Evolutionary conservation across 2,113 vertebrate genomes (phyloP).

Genomic region (Sus scrofa): DNA sequence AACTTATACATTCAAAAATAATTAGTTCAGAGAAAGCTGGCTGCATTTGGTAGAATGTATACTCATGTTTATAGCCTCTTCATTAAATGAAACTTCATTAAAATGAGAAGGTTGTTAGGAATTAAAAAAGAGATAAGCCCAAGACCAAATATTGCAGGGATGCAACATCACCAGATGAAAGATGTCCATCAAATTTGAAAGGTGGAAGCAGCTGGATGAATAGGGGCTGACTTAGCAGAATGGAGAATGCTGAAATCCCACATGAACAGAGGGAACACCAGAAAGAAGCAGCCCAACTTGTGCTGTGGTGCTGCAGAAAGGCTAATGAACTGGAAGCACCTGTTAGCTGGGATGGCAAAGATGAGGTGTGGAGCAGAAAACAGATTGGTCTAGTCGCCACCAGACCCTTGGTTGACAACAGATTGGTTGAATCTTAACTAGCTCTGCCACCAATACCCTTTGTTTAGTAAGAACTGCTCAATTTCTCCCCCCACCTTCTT

Average conservation of each 20-base stretch:
- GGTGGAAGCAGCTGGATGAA: background rate
- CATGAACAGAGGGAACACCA: background rate
- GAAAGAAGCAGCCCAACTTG: background rate
- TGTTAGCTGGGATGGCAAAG: background rate
- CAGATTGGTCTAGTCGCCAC: background rate
- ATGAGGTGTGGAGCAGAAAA: background rate
- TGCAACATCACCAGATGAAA: background rate
- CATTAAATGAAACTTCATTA: background rate
- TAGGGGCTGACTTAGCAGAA: background rate
- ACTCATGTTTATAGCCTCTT: background rate
- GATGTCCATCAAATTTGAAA: background rate
- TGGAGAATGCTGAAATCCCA: background rate
- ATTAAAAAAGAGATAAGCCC: background rate
- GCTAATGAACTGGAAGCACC: background rate
- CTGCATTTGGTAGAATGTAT: background rate
- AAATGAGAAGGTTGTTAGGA: background rate
- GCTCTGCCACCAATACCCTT: background rate
- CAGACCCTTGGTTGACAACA: background rate
- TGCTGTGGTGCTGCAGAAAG: background rate
- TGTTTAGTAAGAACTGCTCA: background rate
- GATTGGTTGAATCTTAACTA: background rate
- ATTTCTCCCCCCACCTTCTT: background rate
- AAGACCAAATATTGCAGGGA: background rate
- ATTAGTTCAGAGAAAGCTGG: conserved; percentile 15
- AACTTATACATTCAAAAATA: conserved; percentile 38